These are phyloP conservation scores for Drymonia ruficornis DNA, from an alignment of 2,888 invertebrate species.

Conservation along the genomic window DNA sequence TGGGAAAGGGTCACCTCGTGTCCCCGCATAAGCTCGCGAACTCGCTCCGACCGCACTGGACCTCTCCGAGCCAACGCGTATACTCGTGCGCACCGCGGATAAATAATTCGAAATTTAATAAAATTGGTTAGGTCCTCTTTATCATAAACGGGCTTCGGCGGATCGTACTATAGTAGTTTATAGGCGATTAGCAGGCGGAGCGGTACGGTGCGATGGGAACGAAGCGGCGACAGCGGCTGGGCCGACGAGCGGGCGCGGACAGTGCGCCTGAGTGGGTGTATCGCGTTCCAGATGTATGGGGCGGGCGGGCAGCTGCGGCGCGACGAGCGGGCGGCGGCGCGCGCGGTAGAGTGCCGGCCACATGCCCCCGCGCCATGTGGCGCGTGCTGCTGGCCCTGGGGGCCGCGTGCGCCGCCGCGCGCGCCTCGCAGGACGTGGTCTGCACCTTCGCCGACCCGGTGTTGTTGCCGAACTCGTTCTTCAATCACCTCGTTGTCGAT, in stretches of 20 bases:
- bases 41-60: constrained; percentile 82
- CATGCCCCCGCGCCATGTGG: constrained; percentile 83
- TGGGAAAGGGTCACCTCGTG: constrained; percentile 70
- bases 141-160: constrained; percentile 56
- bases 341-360: constrained; percentile 77
- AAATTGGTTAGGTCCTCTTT: constrained; percentile 53
- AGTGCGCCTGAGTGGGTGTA: constrained; percentile 78
- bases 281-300: constrained; percentile 82
- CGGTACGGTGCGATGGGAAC: constrained; percentile 80
- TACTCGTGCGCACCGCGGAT: constrained; percentile 60
- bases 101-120: constrained; percentile 40
- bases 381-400: constrained; percentile 85
- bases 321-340: constrained; percentile 66
- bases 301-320: constrained; percentile 65
- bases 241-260: constrained; percentile 60
- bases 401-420: constrained; percentile 82
- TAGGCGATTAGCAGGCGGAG: constrained; percentile 64
- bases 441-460: constrained; percentile 87
- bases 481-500: constrained; percentile 96
- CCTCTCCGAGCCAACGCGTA: constrained; percentile 74
- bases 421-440: constrained; percentile 87
- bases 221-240: constrained; percentile 56
- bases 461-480: constrained; percentile 87
- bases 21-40: constrained; percentile 69
- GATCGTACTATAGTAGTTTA: constrained; percentile 42